phyloP scores from a whole-genome alignment of 1,140 invertebrate species.

The Coelopa frigida region DNA sequence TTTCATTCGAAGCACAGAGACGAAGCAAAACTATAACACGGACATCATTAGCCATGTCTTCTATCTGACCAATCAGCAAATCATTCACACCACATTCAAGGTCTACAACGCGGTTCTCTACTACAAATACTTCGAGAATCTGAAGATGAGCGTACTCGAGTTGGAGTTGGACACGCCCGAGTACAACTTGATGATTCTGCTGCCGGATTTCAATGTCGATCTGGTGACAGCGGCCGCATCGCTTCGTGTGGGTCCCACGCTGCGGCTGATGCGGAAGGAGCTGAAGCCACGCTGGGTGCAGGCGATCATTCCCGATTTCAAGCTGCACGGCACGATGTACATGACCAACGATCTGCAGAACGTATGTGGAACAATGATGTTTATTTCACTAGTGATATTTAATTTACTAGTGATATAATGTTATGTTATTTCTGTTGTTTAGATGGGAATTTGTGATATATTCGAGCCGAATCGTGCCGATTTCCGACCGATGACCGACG shows the following conservation, averaged over 20 bases:
- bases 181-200: conserved; percentile 56
- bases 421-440: conserved; percentile 21
- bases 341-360: conserved; percentile 69
- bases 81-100: conserved; percentile 50
- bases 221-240: conserved; percentile 34
- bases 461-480: conserved; percentile 70
- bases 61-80: conserved; percentile 34
- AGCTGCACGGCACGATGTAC: conserved; percentile 65
- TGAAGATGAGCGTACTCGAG: conserved; percentile 62
- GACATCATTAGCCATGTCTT: conserved; percentile 42
- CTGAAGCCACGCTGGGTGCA: conserved; percentile 61
- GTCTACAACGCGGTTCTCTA: conserved; percentile 67
- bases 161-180: conserved; percentile 64
- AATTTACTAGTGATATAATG: background rate
- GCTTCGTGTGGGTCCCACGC: conserved; percentile 46
- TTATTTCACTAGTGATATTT: background rate
- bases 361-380: conserved; percentile 47
- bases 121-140: conserved; percentile 62
- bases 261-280: conserved; percentile 58
- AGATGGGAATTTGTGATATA: conserved; percentile 66
- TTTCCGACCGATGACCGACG: conserved; percentile 66
- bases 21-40: conserved; percentile 39
- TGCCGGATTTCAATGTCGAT: conserved; percentile 49
- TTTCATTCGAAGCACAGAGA: conserved; percentile 14
- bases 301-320: conserved; percentile 69